Conservation (phyloP, 2,113 vertebrate genomes). For the Proteles cristata region DNA sequence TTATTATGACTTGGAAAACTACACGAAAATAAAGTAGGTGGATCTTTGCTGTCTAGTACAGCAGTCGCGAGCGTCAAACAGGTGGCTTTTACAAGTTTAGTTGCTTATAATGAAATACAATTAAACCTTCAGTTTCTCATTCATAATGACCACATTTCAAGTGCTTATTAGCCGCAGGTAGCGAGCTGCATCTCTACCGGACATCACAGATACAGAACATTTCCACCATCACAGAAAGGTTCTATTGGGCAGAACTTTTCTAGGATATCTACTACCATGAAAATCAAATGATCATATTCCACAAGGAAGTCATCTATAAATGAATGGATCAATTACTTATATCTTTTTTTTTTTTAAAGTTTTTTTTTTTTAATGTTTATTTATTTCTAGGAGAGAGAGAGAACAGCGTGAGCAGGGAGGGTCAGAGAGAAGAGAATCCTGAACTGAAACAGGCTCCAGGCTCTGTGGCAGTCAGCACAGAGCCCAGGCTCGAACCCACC, state of each 20-base stretch:
- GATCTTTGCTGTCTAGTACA: background rate
- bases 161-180: background rate
- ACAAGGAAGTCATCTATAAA: background rate
- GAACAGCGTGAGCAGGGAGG: too few species aligned
- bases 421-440: too few species aligned
- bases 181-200: background rate
- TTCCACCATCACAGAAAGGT: background rate
- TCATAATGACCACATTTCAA: background rate
- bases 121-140: slow-evolving; percentile 1
- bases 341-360: too few species aligned
- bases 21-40: slow-evolving; percentile 9
- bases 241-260: background rate
- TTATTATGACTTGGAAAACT: slow-evolving; percentile 33
- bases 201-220: background rate
- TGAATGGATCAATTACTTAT: slow-evolving; percentile 16
- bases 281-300: slow-evolving; percentile 37
- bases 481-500: too few species aligned
- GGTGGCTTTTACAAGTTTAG: slow-evolving; percentile 20
- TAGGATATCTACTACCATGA: background rate
- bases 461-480: too few species aligned
- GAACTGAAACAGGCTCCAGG: too few species aligned
- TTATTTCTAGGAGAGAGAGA: too few species aligned
- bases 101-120: slow-evolving; percentile 47
- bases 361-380: too few species aligned
- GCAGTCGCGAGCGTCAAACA: background rate